Evolutionary conservation across 2,888 invertebrate genomes (phyloP), one percentile per base, ranked within the genome.

Genomic region (Mantis religiosa): DNA sequence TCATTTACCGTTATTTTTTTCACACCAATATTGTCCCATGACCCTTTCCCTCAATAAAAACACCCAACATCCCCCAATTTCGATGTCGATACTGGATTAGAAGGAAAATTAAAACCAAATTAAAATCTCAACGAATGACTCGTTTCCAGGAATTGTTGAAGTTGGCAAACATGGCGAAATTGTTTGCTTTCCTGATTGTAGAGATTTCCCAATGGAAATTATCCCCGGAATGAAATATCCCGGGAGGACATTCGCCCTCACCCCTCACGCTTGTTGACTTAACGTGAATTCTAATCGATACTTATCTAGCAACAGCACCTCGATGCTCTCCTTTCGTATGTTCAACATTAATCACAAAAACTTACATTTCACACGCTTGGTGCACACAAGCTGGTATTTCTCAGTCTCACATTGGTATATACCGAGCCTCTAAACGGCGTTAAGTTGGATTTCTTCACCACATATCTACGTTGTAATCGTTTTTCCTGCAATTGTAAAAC

Each of bases 141-240:
- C 54, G 54, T 71, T 71, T 71, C 54, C 54, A 20, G 54, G 54
- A 71, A 71, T 71, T 71, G 54, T 71, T 71, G 54, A 71, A 71
- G 54, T 71, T 71, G 54, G 54, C 54, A 71, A 71, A 71, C 54
- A 71, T 71, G 54, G 71, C n/a, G 81, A 71, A 71, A 86, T 28
- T 89, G 83, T 89, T 86, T 89, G 89, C 30, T 71, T 71, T 30
- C 85, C 89, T 87, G 89, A 89, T 89, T 88, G 89, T 88, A 47
- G 82, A 85, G 89, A 89, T 89, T 89, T 89, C 89, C 89, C 89
- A 84, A 47, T 88, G 89, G 89, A 89, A 89, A 89, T 89, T 89
- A 89, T 83, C 85, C 88, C 84, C 81, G n/a, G 85, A 81, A 88
- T 82, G 85, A 82, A 88, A 85, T 85, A n/a, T 41, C 83, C 88